Evolutionary conservation across 2,113 vertebrate genomes (phyloP).

Genomic region (Phalacrocorax aristotelis): DNA sequence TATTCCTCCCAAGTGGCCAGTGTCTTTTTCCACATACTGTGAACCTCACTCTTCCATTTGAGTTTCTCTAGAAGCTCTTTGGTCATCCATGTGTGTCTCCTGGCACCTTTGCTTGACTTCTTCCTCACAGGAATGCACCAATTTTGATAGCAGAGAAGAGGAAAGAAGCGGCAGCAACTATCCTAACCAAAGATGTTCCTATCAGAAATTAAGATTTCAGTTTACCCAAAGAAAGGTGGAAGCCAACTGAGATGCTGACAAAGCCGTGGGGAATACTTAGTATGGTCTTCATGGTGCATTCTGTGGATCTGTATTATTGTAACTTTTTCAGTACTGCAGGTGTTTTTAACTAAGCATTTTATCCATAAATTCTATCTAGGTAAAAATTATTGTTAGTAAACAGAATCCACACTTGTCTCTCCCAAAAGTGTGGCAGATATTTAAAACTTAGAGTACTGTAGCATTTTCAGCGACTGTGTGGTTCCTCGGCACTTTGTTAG

Average conservation of each 20-base stretch:
- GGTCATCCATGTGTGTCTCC: too few relatives aligned
- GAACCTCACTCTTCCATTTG: too few relatives aligned
- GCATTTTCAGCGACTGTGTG: background rate
- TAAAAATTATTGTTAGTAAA: background rate
- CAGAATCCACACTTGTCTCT: background rate
- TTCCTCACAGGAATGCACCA: too few relatives aligned
- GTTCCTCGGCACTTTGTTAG: background rate
- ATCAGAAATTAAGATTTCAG: background rate
- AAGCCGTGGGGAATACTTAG: background rate
- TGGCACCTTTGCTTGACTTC: too few relatives aligned
- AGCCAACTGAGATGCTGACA: background rate
- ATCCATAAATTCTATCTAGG: background rate
- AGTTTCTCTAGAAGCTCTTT: too few relatives aligned
- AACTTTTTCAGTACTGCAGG: background rate
- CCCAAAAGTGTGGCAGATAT: background rate
- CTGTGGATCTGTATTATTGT: background rate
- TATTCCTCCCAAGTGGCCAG: too few relatives aligned
- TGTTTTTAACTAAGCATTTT: background rate
- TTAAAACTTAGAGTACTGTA: background rate
- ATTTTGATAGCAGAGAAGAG: background rate
- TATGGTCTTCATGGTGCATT: background rate
- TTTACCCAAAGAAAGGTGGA: background rate
- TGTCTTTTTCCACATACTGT: too few relatives aligned
- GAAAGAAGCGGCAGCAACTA: background rate
- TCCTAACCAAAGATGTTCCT: background rate